phyloP scores from a whole-genome alignment of 2,888 invertebrate species.

The Aspidiotus destructor region DNA sequence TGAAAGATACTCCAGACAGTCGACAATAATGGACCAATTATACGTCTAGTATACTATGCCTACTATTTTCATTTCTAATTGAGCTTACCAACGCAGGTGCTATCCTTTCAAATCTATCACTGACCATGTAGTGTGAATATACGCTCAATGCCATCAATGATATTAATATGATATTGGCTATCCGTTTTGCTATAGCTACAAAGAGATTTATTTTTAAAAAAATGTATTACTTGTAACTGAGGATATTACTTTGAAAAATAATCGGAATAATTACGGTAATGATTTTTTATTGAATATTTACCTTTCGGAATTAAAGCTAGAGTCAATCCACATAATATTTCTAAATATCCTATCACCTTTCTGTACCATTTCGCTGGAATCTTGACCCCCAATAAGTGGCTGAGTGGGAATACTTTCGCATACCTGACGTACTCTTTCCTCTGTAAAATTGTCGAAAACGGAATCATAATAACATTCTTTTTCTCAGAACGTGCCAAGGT shows the following conservation, averaged over 20 bases:
- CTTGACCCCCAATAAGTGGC: slow-evolving; percentile 71
- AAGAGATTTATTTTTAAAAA: slow-evolving; percentile 38
- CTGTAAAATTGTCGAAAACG: slow-evolving; percentile 45
- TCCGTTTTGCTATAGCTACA: slow-evolving; percentile 82
- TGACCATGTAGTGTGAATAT: slow-evolving; percentile 86
- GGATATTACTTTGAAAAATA: slow-evolving; percentile 4
- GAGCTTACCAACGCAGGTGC: slow-evolving; percentile 68
- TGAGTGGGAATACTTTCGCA: slow-evolving; percentile 84
- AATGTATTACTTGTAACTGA: no score
- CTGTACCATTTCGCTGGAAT: slow-evolving; percentile 88
- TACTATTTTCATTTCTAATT: background rate
- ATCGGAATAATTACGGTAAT: slow-evolving; percentile 8
- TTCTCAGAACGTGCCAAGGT: background rate
- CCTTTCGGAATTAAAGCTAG: slow-evolving; percentile 75
- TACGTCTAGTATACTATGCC: no score
- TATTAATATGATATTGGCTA: slow-evolving; percentile 74
- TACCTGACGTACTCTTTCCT: slow-evolving; percentile 90
- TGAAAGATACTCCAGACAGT: no score
- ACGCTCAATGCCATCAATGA: slow-evolving; percentile 78
- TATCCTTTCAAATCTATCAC: slow-evolving; percentile 81
- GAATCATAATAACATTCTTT: background rate
- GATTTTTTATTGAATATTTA: slow-evolving; percentile 47
- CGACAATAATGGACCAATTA: no score
- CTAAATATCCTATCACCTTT: slow-evolving; percentile 69
- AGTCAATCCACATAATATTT: slow-evolving; percentile 72